phyloP scores from a whole-genome alignment of 2,888 invertebrate species.

The Anthrax anthrax region DNA sequence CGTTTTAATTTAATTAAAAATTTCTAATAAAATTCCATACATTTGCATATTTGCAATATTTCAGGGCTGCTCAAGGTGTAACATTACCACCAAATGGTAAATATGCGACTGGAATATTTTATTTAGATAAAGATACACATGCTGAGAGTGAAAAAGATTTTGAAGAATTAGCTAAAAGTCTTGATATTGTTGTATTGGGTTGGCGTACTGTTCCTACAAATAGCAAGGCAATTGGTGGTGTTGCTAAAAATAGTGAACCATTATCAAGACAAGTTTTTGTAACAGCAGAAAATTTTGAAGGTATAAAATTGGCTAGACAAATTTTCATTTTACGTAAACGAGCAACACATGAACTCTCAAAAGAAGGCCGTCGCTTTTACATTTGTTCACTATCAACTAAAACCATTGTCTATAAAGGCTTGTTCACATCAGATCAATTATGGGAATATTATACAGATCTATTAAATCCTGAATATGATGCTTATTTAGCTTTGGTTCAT shows the following conservation, averaged over 20 bases:
- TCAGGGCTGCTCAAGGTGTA: conserved; percentile 65
- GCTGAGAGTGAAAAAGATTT: conserved; percentile 69
- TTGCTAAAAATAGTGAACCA: conserved; percentile 90
- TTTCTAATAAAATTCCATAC: no score
- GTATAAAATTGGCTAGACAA: conserved; percentile 40
- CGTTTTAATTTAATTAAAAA: no score
- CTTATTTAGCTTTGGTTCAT: conserved; percentile 92
- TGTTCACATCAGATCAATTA: conserved; percentile 86
- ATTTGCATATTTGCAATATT: no score
- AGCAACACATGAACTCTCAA: conserved; percentile 75
- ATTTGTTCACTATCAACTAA: conserved; percentile 86
- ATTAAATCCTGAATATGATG: conserved; percentile 65
- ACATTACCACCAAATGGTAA: conserved; percentile 73
- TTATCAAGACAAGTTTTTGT: conserved; percentile 90
- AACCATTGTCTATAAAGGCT: conserved; percentile 94
- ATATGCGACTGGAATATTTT: conserved; percentile 95
- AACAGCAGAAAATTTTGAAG: conserved; percentile 40
- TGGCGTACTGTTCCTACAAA: conserved; percentile 93
- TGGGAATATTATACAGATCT: conserved; percentile 64
- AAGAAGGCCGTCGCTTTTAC: conserved; percentile 82
- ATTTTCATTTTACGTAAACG: conserved; percentile 88
- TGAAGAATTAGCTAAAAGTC: conserved; percentile 60
- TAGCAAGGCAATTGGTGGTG: conserved; percentile 70
- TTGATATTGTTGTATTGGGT: conserved; percentile 69
- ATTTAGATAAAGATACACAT: conserved; percentile 73